Base-by-base conservation (phyloP, 2,113 vertebrate genomes). In the Triplophysa tibetana region DNA sequence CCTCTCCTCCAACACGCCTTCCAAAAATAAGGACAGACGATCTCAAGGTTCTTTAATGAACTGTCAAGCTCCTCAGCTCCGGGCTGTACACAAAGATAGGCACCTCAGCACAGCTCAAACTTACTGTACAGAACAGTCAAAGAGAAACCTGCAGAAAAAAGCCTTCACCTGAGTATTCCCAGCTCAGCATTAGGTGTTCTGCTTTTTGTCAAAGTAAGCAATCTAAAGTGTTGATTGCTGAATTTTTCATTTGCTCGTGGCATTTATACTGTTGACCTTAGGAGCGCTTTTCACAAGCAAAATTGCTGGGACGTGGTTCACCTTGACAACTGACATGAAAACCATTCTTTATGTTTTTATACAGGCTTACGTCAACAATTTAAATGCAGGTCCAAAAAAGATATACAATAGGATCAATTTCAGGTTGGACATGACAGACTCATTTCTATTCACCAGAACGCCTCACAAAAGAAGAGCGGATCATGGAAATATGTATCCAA, bases 41-140 rank as follows among this genome's bases (percentile, higher is more conserved):
- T 86, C 83, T 82, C 81, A 48, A 72, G 82, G 62, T 83, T 81
- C 79, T 87, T 84, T 86, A 86, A 86, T 86, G 83, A 87, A 87
- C 70, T 77, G 79, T 80, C 84, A 80, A 84, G 81, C 63, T 70
- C 65, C 76, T 81, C 82, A 75, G 83, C 85, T 83, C 68, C 70
- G 48, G 82, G 87, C 74, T 83, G 80, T 81, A 82, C 83, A 82
- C 83, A 88, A 81, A 83, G 86, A 83, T 77, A 80, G 70, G 79
- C 78, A 76, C 82, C 79, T 78, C 73, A 73, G 75, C 82, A 72
- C 24, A 83, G 63, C 70, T 65, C 50, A 77, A 83, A 83, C 78
- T 58, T 61, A 79, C 81, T 81, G 75, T 83, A 81, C 76, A 83
- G 80, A 84, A 66, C 14, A 78, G 64, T 72, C 26, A 80, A 78